A percentile compares a stretch with the other conserved stretches of the same genome.
Evolutionary conservation across 92 coral and sea anemone species (phyloP).

Genomic region (Micromussa lordhowensis): DNA sequence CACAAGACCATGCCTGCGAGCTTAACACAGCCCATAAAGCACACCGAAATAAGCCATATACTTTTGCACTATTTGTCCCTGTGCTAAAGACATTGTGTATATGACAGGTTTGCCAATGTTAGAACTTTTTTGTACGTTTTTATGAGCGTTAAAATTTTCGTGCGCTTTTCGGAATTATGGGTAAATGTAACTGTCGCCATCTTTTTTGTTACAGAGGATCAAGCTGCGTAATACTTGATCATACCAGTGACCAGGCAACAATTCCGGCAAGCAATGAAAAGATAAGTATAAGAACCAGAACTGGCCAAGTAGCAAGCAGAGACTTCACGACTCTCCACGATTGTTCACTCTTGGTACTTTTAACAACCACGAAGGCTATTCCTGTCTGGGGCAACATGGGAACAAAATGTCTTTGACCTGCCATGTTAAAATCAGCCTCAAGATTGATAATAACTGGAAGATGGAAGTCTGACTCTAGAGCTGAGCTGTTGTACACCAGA

Average conservation of each 20-base stretch:
- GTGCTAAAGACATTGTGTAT: background rate
- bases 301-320: slow-evolving; percentile 91
- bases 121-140: no score
- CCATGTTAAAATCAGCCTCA: slow-evolving; percentile 43
- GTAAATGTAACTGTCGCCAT: no score
- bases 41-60: no score
- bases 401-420: slow-evolving; percentile 53
- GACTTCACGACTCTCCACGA: slow-evolving; percentile 72
- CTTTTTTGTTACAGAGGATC: no score
- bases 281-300: slow-evolving; percentile 76
- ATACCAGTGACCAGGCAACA: slow-evolving; percentile 81
- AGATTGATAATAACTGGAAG: slow-evolving; percentile 68
- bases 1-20: no score
- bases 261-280: slow-evolving; percentile 86
- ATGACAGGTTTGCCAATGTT: no score
- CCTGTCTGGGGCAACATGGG: slow-evolving; percentile 77
- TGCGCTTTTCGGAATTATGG: no score
- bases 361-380: slow-evolving; percentile 70
- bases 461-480: slow-evolving; percentile 37
- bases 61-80: no score
- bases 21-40: no score
- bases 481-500: slow-evolving; percentile 7
- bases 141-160: no score
- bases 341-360: slow-evolving; percentile 38
- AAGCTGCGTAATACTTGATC: slow-evolving; percentile 44